Evolutionary conservation across 2,797 vertebrate genomes (phyloP).

Genomic region (Gymnopithys bicolor): DNA sequence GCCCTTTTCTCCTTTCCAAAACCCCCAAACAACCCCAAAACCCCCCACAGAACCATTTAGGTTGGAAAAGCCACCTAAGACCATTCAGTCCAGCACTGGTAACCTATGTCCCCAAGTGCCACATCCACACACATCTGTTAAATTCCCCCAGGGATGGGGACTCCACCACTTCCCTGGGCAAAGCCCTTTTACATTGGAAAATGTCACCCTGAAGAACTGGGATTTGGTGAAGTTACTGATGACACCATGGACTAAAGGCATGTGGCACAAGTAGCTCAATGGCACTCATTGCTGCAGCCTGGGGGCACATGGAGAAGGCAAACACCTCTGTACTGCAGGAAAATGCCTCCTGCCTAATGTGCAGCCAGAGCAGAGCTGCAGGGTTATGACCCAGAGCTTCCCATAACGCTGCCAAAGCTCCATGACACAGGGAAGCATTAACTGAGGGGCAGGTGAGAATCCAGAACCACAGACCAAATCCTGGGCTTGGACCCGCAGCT

Average conservation of each 20-base stretch:
- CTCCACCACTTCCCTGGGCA: background rate
- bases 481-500: background rate
- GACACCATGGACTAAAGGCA: background rate
- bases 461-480: background rate
- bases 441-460: background rate
- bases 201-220: background rate
- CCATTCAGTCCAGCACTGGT: too few species aligned
- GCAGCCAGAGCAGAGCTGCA: background rate
- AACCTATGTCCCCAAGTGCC: background rate
- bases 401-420: background rate
- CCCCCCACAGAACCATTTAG: background rate
- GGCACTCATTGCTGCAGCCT: background rate
- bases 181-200: background rate
- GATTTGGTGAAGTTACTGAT: background rate
- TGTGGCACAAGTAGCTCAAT: background rate
- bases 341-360: background rate
- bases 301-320: background rate
- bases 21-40: background rate
- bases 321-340: background rate
- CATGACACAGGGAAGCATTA: too few species aligned
- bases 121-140: background rate
- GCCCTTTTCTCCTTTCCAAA: background rate
- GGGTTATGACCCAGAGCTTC: background rate
- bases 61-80: background rate
- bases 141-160: background rate